Evolutionary conservation across 2,113 vertebrate species (phyloP), one percentile per base, ranked within the genome.

Genomic region (Cheirogaleus medius): DNA sequence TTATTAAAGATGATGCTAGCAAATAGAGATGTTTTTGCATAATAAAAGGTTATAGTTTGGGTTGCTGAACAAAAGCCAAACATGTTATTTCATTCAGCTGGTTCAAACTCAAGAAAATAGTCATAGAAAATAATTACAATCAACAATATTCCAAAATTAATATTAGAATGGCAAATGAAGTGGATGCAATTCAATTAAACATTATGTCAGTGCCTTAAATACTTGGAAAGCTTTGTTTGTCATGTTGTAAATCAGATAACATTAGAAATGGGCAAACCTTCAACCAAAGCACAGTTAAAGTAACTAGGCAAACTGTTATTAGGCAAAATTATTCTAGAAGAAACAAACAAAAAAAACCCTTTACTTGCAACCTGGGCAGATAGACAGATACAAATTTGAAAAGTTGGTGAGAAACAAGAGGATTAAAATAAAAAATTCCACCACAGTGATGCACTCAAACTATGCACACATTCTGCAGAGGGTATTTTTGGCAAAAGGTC

Each of bases 71-170:
- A 80, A 87, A 92, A 84, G 90, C 44, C 58, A 97, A 97, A 34
- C 42, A 39, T 90, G 84, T 42, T 95, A 93, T 93, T 94, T 92
- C 87, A 89, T 68, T 95, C 64, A 90, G 63, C 52, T 97, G 73
- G 63, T 96, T 97, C 66, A 95, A 97, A 91, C 56, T 82, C 47
- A 95, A 39, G 6, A 89, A 92, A 95, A 95, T 20, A 91, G 18
- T 87, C 13, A 20, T 3, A 77, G 94, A 90, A 97, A 92, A 96
- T 92, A 95, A 97, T 94, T 95, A 74, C 54, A 83, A 87, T 44
- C 85, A 87, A 97, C 49, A 90, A 47, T 68, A 95, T 88, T 97
- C 94, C 94, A 84, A 95, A 94, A 97, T 88, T 93, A 97, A 91
- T 84, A 93, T 90, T 80, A 94, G 58, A 94, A 87, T 95, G 90